phyloP scores from a whole-genome alignment of 2,797 vertebrate genomes.

The Lerista edwardsae region DNA sequence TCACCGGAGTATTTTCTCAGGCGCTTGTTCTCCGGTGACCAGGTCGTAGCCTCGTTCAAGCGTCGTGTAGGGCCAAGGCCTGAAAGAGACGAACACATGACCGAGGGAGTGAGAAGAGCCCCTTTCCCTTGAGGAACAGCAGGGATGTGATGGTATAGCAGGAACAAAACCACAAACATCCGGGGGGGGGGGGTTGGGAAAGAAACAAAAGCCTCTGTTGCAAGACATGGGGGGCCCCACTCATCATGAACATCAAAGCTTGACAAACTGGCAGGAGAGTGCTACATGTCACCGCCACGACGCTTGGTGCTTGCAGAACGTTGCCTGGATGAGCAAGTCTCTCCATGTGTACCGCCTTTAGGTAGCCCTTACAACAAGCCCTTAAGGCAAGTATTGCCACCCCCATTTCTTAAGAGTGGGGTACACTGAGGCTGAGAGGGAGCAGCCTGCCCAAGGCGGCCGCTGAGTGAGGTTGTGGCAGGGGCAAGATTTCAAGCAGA shows the following conservation, averaged over 20 bases:
- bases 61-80: conserved; percentile 97
- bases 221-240: background rate
- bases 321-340: too few species aligned
- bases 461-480: too few species aligned
- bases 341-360: too few species aligned
- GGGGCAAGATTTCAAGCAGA: too few species aligned
- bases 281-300: too few species aligned
- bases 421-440: too few species aligned
- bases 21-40: conserved; percentile 95
- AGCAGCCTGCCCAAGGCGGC: too few species aligned
- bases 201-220: background rate
- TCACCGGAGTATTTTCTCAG: conserved; percentile 98
- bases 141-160: background rate
- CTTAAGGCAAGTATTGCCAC: too few species aligned
- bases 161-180: background rate
- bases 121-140: background rate
- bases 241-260: too few species aligned
- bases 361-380: too few species aligned
- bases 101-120: background rate
- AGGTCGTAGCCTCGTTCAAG: conserved; percentile 96
- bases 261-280: background rate
- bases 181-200: background rate
- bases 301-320: too few species aligned
- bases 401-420: too few species aligned
- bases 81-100: conserved; percentile 55